These are phyloP conservation scores for Cheiracanthium punctorium DNA, from an alignment of 2,888 invertebrate species.

Conservation along the genomic window DNA sequence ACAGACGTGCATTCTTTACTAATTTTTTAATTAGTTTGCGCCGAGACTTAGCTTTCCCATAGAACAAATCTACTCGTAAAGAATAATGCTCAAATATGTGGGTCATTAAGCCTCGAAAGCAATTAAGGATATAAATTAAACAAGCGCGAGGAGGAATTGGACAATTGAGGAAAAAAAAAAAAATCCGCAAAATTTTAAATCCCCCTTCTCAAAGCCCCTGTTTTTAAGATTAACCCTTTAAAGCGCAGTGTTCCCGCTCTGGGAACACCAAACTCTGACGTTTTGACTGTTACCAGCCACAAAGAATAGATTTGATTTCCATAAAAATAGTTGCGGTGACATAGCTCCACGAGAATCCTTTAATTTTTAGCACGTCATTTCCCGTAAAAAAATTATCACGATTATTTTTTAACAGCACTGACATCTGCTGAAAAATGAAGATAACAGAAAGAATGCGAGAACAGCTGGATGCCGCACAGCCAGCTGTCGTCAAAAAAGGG, in stretches of 20 bases:
- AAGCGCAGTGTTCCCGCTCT: too few relatives aligned
- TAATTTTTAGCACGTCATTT: too few relatives aligned
- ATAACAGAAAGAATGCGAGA: slow-evolving; percentile 45
- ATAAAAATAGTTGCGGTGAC: too few relatives aligned
- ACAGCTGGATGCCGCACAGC: slow-evolving; percentile 31
- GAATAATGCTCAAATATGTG: slow-evolving; percentile 37
- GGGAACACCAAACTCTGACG: too few relatives aligned
- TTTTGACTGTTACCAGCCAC: too few relatives aligned
- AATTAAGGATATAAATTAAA: slow-evolving; percentile 65
- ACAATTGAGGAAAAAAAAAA: not conserved
- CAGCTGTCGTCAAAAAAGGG: too few relatives aligned
- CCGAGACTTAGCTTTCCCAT: slow-evolving; percentile 21
- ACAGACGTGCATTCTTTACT: slow-evolving; percentile 47
- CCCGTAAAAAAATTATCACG: too few relatives aligned
- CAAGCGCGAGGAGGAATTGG: not conserved
- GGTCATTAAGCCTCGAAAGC: slow-evolving; percentile 62
- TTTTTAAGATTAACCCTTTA: too few relatives aligned
- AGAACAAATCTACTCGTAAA: not conserved
- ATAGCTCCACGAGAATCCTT: too few relatives aligned
- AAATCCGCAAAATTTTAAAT: slow-evolving; percentile 33
- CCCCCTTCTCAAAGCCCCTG: slow-evolving; percentile 41
- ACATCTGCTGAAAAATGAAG: too few relatives aligned
- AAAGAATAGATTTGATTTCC: too few relatives aligned
- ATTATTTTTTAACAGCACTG: too few relatives aligned
- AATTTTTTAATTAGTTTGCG: slow-evolving; percentile 67